phyloP scores from a whole-genome alignment of 92 coral and sea anemone species.

The Actinernus sp. region DNA sequence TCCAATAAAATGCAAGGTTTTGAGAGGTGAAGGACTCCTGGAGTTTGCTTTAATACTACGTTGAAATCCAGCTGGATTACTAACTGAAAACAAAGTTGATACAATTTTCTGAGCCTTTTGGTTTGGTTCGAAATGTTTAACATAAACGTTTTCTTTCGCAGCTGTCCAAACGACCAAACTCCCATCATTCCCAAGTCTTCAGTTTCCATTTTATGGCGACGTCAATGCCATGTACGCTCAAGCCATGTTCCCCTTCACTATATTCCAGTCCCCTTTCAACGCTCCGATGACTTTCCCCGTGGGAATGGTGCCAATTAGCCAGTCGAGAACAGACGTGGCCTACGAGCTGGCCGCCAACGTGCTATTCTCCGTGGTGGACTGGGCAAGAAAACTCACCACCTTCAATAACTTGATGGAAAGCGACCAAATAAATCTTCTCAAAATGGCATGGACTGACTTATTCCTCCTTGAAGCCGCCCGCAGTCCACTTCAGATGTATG shows the following conservation, averaged over 20 bases:
- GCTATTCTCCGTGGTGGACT: conserved; percentile 89
- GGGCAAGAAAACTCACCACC: conserved; percentile 87
- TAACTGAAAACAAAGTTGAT: too few species aligned
- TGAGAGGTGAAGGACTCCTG: too few species aligned
- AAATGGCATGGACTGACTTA: conserved; percentile 88
- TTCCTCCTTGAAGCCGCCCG: conserved; percentile 87
- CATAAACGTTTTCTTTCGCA: background rate
- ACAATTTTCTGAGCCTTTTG: too few species aligned
- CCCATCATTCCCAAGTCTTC: conserved; percentile 73
- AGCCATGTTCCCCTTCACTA: conserved; percentile 69
- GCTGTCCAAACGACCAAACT: conserved; percentile 94
- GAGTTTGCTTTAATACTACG: too few species aligned
- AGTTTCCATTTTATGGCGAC: conserved; percentile 75
- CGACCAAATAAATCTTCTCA: conserved; percentile 75
- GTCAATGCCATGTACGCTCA: conserved; percentile 67
- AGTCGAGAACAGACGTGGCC: conserved; percentile 72
- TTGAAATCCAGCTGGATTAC: too few species aligned
- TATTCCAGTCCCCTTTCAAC: conserved; percentile 70
- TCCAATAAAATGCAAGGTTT: too few species aligned
- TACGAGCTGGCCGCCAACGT: conserved; percentile 93
- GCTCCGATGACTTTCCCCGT: conserved; percentile 56
- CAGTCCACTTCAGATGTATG: conserved; percentile 78
- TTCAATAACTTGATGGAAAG: conserved; percentile 73
- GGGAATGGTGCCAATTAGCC: conserved; percentile 71
- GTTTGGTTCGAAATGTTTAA: too few species aligned